A percentile compares a stretch with the other conserved stretches of the same genome.
Evolutionary conservation across 2,888 invertebrate genomes (phyloP).

Genomic region (Ophraella communa): DNA sequence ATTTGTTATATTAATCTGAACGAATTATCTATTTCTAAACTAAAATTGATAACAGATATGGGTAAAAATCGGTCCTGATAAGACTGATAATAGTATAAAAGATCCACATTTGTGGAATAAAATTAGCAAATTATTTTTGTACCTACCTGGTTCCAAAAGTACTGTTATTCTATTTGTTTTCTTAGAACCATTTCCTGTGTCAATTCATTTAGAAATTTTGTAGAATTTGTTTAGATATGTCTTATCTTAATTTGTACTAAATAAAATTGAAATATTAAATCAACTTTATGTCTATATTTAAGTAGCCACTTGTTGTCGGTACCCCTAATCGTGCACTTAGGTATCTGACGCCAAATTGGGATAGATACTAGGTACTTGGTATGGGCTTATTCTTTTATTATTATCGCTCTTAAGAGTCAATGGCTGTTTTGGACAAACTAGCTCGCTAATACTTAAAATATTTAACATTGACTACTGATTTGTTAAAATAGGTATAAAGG

Average conservation of each 20-base stretch:
- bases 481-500: too few species aligned
- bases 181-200: background rate
- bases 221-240: too few species aligned
- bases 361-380: slow-evolving; percentile 13
- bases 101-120: background rate
- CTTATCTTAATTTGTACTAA: background rate
- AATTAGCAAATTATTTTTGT: background rate
- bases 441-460: too few species aligned
- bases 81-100: background rate
- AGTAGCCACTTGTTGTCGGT: background rate
- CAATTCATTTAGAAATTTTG: too few species aligned
- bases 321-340: slow-evolving; percentile 1
- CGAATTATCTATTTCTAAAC: background rate
- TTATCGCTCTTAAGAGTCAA: too few species aligned
- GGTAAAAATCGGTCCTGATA: slow-evolving; percentile 1
- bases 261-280: background rate
- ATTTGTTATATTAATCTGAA: background rate
- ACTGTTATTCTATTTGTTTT: background rate
- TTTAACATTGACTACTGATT: too few species aligned
- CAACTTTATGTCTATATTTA: background rate
- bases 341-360: slow-evolving; percentile 25
- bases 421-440: too few species aligned
- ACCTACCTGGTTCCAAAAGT: background rate
- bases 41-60: background rate
- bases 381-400: too few species aligned